Evolutionary conservation across 1,140 invertebrate genomes (phyloP), one percentile per base, ranked within the genome.

Genomic region (Brachionus manjavacas): DNA sequence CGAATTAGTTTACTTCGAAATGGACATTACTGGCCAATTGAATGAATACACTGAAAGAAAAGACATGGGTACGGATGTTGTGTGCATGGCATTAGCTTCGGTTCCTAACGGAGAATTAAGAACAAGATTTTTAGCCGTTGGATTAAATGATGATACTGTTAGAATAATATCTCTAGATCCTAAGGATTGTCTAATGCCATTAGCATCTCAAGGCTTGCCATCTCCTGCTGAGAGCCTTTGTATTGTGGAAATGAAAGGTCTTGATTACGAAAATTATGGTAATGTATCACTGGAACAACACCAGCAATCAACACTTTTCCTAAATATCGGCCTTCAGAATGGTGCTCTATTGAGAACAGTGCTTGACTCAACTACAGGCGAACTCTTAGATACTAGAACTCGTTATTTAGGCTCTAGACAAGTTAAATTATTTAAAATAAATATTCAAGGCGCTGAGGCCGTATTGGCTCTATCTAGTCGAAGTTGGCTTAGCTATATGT

Each of bases 1-100:
- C 68, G 97, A 99, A 91, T 90, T 99, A 23, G 96, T 99, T 16
- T 99, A 99, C 90, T 99, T 99, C 90, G 97, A 99, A 92, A 97
- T 99, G 96, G 97, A 99, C 90, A 94, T 94, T 85, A 95, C 97
- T 86, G 97, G 97, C 0, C 96, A 98, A 90, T 90, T 99, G 35
- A 98, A 99, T 89, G 98, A 99, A 88, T 99, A 98, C 87, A 97
- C 95, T 6, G 96, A 99, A 88, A 92, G 95, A 12, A 96, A 97
- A 86, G 96, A 98, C 87, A 95, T 99, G 93, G 94, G 95, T 6
- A 93, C 94, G 1, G 96, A 99, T 88, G 96, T 99, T 1, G 94
- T 98, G 85, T 99, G 97, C 86, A 99, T 99, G 97, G 96, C 96
- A 0, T 88, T 99, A 39, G 97, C 95, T 1, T 95, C 95, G 79